These are phyloP conservation scores for Macrotus californicus DNA, from an alignment of 2,113 vertebrate species.

Conservation along the genomic window DNA sequence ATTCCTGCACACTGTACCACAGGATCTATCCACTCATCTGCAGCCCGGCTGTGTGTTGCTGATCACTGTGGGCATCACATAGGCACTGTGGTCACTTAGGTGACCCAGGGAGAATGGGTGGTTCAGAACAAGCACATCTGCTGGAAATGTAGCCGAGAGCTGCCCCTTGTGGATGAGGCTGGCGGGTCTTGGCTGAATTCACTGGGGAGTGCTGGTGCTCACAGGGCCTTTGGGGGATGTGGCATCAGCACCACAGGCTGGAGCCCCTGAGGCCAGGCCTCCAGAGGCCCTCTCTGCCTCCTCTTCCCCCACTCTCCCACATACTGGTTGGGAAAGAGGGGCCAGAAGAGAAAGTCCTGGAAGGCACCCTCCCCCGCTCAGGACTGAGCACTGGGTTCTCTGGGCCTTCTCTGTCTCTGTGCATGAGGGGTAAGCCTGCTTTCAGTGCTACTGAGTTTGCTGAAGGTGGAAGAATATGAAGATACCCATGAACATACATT, in stretches of 20 bases:
- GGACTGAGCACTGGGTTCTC: not conserved
- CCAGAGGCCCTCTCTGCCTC: not conserved
- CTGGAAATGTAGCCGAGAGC: not conserved
- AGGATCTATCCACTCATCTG: not conserved
- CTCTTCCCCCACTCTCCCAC: rapidly evolving
- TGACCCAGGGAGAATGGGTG: not conserved
- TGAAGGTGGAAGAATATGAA: not conserved
- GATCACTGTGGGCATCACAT: not conserved
- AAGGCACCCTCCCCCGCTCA: not conserved
- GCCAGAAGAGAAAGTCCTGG: not conserved
- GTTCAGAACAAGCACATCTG: not conserved
- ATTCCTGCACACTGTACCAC: not conserved
- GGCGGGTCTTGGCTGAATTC: not conserved
- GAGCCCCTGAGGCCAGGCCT: not conserved
- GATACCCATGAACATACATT: too few relatives aligned
- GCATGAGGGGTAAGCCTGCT: not conserved
- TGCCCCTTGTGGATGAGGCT: not conserved
- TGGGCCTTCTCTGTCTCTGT: not conserved
- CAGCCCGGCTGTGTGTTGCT: not conserved
- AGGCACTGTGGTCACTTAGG: not conserved
- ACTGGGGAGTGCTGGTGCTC: not conserved
- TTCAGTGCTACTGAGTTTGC: not conserved
- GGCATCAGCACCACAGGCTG: not conserved
- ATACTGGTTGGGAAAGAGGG: not conserved
- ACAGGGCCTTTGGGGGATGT: not conserved